Evolutionary conservation across 2,888 invertebrate species (phyloP).

Genomic region (Syritta pipiens): DNA sequence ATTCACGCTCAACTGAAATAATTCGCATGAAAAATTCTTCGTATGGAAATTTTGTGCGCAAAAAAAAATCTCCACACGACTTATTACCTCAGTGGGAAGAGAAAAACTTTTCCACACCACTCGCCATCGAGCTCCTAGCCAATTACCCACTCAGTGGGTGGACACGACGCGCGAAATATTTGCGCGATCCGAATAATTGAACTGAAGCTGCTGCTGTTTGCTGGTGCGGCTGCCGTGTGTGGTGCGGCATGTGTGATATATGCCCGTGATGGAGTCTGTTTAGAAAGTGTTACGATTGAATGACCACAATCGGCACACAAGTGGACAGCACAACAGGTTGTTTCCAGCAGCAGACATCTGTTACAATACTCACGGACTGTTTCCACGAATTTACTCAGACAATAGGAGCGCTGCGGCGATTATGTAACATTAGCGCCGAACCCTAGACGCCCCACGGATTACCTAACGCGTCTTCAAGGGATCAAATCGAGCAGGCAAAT

Average conservation of each 20-base stretch:
- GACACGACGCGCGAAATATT: slow-evolving; percentile 42
- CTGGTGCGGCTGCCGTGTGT: slow-evolving; percentile 1
- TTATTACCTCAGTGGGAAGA: neutral
- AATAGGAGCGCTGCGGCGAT: slow-evolving; percentile 25
- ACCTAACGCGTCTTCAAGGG: slow-evolving; percentile 36
- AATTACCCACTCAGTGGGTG: no score
- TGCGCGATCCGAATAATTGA: slow-evolving; percentile 37
- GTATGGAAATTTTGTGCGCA: no score
- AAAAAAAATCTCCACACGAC: no score
- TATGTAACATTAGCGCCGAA: slow-evolving; percentile 2
- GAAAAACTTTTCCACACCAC: no score
- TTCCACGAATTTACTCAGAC: slow-evolving; percentile 29
- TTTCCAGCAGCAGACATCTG: slow-evolving; percentile 20
- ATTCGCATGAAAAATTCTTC: slow-evolving; percentile 7
- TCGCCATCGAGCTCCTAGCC: no score
- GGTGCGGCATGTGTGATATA: slow-evolving; percentile 1
- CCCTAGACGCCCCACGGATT: slow-evolving; percentile 26
- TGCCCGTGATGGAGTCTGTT: slow-evolving; percentile 18
- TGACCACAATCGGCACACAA: slow-evolving; percentile 41
- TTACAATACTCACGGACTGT: slow-evolving; percentile 30
- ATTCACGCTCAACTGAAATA: slow-evolving; percentile 42
- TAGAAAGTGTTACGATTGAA: slow-evolving; percentile 64
- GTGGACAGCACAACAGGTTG: slow-evolving; percentile 56
- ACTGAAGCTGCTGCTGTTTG: neutral
- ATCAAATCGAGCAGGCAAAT: slow-evolving; percentile 34